phyloP scores from a whole-genome alignment of 1,140 invertebrate species.

The Drosophila kohkoa region DNA sequence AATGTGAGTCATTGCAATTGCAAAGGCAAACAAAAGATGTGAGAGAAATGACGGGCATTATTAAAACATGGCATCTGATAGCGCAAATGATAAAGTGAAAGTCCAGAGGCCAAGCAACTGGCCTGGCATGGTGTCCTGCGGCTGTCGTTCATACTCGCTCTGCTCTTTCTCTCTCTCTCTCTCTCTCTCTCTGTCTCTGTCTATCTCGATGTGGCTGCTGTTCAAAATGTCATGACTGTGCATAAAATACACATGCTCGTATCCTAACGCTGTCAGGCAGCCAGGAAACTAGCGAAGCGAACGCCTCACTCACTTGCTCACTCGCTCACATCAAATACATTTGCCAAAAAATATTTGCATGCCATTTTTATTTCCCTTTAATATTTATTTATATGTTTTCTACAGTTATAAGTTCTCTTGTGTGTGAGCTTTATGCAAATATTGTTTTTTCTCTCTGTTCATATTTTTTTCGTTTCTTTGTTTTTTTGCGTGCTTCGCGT shows the following conservation, averaged over 20 bases:
- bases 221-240: slow-evolving; percentile 59
- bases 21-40: slow-evolving; percentile 19
- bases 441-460: slow-evolving; percentile 48
- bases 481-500: slow-evolving; percentile 42
- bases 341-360: slow-evolving; percentile 54
- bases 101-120: slow-evolving; percentile 1
- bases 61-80: slow-evolving; percentile 43
- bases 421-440: slow-evolving; percentile 67
- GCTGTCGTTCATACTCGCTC: slow-evolving; percentile 28
- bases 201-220: slow-evolving; percentile 11
- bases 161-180: too few relatives aligned
- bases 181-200: background rate
- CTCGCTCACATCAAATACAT: slow-evolving; percentile 32
- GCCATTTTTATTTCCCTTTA: slow-evolving; percentile 65
- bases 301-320: background rate
- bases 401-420: slow-evolving; percentile 10
- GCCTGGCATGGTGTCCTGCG: background rate
- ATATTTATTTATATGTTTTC: slow-evolving; percentile 60
- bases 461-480: background rate
- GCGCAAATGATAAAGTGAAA: slow-evolving; percentile 38
- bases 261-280: slow-evolving; percentile 19
- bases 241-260: slow-evolving; percentile 53
- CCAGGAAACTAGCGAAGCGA: slow-evolving; percentile 3
- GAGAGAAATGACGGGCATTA: slow-evolving; percentile 28
- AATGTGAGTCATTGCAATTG: slow-evolving; percentile 16